Percentiles rank a stretch among this genome's conserved stretches.
These are phyloP conservation scores for Chionoecetes opilio DNA, from an alignment of 1,140 invertebrate species.

Conservation along the genomic window DNA sequence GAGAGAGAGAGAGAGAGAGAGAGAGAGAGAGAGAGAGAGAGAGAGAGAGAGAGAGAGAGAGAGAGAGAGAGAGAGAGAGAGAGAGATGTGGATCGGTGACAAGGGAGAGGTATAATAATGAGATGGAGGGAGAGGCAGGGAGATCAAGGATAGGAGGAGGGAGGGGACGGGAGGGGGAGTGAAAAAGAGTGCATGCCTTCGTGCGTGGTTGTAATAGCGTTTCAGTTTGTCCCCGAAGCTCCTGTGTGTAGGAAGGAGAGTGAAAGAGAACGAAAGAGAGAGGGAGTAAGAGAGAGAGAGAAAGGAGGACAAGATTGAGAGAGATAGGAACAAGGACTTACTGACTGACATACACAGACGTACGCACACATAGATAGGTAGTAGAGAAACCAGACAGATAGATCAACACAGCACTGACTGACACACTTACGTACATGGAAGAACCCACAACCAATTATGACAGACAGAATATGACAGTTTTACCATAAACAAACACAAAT, in stretches of 20 bases:
- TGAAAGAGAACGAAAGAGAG: background rate
- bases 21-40: constrained; percentile 5
- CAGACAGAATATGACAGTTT: no score
- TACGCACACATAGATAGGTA: background rate
- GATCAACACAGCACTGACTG: background rate
- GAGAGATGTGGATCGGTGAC: background rate
- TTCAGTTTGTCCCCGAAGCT: background rate
- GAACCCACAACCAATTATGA: background rate
- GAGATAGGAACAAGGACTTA: background rate
- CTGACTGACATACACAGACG: background rate
- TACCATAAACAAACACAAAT: background rate
- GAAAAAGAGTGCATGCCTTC: background rate
- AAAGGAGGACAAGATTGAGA: background rate
- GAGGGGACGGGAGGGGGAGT: background rate
- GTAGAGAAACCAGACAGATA: background rate
- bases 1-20: constrained; percentile 32
- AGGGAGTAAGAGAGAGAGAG: background rate
- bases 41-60: background rate
- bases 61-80: background rate
- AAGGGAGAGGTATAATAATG: background rate
- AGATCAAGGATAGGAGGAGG: background rate
- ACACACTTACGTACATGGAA: background rate
- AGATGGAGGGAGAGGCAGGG: no score
- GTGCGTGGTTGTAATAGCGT: constrained; percentile 2
- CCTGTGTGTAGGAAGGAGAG: background rate